These are phyloP conservation scores for Bufotes viridis DNA, from an alignment of 2,797 vertebrate genomes.

Conservation along the genomic window DNA sequence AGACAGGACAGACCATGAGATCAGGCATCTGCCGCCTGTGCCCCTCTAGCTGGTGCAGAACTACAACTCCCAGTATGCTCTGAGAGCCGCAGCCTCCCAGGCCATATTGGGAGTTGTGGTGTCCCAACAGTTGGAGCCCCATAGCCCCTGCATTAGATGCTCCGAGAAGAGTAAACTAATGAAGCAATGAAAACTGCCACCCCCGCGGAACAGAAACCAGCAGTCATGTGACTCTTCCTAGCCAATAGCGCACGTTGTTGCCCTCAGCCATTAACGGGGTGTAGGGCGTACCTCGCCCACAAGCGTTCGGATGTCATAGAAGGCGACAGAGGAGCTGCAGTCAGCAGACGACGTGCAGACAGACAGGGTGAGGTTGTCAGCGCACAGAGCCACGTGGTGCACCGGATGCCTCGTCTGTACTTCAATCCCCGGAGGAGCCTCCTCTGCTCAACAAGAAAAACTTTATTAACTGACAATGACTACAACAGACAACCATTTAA, in stretches of 20 bases:
- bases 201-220: too few species aligned
- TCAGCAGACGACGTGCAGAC: constrained; percentile 83
- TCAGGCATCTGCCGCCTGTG: neutral
- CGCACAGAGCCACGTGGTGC: constrained; percentile 90
- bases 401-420: constrained; percentile 80
- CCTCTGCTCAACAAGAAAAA: constrained; percentile 67
- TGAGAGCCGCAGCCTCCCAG: neutral
- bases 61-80: too few species aligned
- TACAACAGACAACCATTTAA: neutral
- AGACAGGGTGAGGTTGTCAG: constrained; percentile 90
- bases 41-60: neutral
- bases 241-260: too few species aligned
- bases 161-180: neutral
- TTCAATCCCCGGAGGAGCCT: constrained; percentile 73
- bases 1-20: neutral
- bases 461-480: neutral
- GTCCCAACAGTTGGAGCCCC: neutral
- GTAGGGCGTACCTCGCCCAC: constrained; percentile 85
- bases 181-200: too few species aligned
- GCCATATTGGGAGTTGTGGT: too few species aligned
- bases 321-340: constrained; percentile 77
- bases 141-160: too few species aligned
- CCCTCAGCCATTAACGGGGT: too few species aligned
- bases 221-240: too few species aligned
- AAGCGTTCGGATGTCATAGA: constrained; percentile 91